Evolutionary conservation across 2,888 invertebrate species (phyloP).

Genomic region (Agrotis segetum): DNA sequence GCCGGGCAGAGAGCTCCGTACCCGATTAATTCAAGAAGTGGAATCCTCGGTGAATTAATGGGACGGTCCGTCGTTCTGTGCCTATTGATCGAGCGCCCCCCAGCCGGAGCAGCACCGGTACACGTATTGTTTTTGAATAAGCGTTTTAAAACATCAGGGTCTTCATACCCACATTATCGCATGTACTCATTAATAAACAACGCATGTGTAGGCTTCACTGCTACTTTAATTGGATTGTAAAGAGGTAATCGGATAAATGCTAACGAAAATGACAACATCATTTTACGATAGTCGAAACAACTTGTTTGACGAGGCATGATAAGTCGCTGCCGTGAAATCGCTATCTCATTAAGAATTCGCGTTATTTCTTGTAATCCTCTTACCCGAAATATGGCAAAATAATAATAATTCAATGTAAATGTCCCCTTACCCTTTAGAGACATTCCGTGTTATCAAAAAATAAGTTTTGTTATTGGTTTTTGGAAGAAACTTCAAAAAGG

Average conservation of each 20-base stretch:
- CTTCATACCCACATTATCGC: conserved; percentile 27
- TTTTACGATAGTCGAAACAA: conserved; percentile 27
- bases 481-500: conserved; percentile 57
- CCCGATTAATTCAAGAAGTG: conserved; percentile 87
- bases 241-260: conserved; percentile 32
- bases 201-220: conserved; percentile 14
- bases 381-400: conserved; percentile 35
- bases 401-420: conserved; percentile 51
- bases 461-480: conserved; percentile 57
- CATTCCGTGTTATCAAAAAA: conserved; percentile 42
- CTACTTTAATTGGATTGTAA: conserved; percentile 30
- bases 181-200: conserved; percentile 7
- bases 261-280: conserved; percentile 20
- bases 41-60: conserved; percentile 83
- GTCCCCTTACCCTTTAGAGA: conserved; percentile 32
- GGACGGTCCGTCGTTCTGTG: conserved; percentile 75
- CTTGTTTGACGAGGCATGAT: conserved; percentile 33
- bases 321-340: conserved; percentile 32
- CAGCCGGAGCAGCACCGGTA: conserved; percentile 58
- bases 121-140: conserved; percentile 59
- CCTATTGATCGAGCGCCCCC: conserved; percentile 79
- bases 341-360: conserved; percentile 36
- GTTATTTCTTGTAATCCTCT: conserved; percentile 48
- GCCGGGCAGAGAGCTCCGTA: conserved; percentile 75
- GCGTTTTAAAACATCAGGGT: conserved; percentile 51